Evolutionary conservation across 2,888 invertebrate species (phyloP).

Genomic region (Cryptus armator): DNA sequence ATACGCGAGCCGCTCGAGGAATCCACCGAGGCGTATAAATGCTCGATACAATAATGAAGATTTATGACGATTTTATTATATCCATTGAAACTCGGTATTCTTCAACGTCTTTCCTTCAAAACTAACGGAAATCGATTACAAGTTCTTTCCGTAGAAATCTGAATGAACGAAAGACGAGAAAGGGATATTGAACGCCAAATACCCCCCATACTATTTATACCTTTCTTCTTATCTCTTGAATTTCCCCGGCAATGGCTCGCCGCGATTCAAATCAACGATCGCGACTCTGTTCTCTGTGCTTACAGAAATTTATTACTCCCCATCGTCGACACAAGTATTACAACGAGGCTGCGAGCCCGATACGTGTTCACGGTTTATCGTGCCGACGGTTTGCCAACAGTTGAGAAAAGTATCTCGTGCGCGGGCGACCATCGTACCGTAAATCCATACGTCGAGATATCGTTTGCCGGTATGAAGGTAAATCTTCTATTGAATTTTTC

Average conservation of each 20-base stretch:
- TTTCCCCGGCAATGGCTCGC: slow-evolving; percentile 38
- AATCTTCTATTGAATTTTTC: slow-evolving; percentile 42
- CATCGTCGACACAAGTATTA: slow-evolving; percentile 85
- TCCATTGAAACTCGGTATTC: background rate
- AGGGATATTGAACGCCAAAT: slow-evolving; percentile 16
- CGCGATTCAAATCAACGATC: slow-evolving; percentile 54
- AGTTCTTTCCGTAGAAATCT: background rate
- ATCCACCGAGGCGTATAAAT: background rate
- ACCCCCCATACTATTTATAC: slow-evolving; percentile 3
- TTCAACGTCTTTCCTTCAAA: background rate
- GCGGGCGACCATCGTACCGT: slow-evolving; percentile 74
- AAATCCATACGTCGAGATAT: slow-evolving; percentile 87
- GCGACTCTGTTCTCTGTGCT: slow-evolving; percentile 60
- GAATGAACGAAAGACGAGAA: slow-evolving; percentile 24
- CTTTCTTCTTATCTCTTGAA: slow-evolving; percentile 18
- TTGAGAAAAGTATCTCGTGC: slow-evolving; percentile 73
- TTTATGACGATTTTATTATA: background rate
- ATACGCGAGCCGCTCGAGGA: background rate
- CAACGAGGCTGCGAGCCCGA: slow-evolving; percentile 86
- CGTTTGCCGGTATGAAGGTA: slow-evolving; percentile 89
- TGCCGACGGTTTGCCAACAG: slow-evolving; percentile 86
- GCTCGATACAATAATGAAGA: slow-evolving; percentile 2
- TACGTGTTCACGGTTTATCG: slow-evolving; percentile 86
- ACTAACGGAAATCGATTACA: background rate
- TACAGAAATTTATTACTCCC: slow-evolving; percentile 90